Conservation (phyloP, 2,888 invertebrate genomes). For the Vanessa cardui region DNA sequence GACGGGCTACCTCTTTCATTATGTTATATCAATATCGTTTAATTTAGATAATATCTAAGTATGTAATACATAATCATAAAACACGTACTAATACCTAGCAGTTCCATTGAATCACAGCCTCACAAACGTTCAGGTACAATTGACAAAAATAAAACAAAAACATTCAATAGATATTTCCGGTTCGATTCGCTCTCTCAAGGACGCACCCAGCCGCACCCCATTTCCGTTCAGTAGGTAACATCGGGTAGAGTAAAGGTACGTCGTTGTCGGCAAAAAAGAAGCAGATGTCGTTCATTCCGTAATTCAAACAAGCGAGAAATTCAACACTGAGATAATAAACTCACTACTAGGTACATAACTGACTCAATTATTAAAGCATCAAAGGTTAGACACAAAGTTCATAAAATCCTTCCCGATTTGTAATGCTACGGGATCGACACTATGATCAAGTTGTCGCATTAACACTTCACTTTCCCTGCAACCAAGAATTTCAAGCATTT, state of each 20-base stretch:
- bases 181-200: conserved; percentile 64
- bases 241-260: conserved; percentile 58
- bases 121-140: conserved; percentile 39
- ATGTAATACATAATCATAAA: background rate
- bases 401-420: conserved; percentile 62
- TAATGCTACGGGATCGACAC: conserved; percentile 58
- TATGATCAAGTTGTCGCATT: conserved; percentile 78
- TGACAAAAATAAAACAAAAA: conserved; percentile 45
- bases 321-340: background rate
- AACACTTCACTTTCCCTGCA: conserved; percentile 79
- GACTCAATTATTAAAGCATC: conserved; percentile 44
- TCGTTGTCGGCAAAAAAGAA: conserved; percentile 61
- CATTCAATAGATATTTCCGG: conserved; percentile 66
- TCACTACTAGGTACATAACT: background rate
- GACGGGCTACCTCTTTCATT: too few species aligned
- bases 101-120: background rate
- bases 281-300: conserved; percentile 50
- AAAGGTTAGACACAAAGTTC: conserved; percentile 59
- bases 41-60: background rate
- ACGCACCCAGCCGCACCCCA: conserved; percentile 75
- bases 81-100: background rate
- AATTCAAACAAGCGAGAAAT: background rate
- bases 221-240: conserved; percentile 66
- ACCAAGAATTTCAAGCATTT: conserved; percentile 78
- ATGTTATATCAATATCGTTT: background rate